Base-by-base conservation (phyloP, 2,888 invertebrate species). In the Cataglyphis altisquamis region DNA sequence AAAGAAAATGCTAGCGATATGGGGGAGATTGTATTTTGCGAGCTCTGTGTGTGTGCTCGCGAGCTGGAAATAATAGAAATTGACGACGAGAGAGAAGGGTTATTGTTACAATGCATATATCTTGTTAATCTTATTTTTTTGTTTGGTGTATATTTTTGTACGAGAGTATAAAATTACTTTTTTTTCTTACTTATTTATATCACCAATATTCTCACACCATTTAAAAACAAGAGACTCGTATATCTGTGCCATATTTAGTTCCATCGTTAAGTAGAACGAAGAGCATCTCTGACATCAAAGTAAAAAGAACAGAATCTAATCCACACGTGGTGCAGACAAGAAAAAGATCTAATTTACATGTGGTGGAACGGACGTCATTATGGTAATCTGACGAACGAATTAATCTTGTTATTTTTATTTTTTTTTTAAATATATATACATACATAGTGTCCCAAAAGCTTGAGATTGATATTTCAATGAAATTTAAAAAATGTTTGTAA, bases 341-440 rank as follows among this genome's bases (percentile, higher is more conserved):
- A 84, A 72, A 73, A 52, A 64, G 84, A 83, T 45, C 57, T 67
- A 73, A 85, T 82, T 29, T 78, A 64, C 83, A 84, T 82, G 75
- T 80, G 77, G 80, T 55, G 57, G 55, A 25, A 80, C 68, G 39
- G 29, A n/a, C 83, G 84, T 84, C 89, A 78, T 86, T 86, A 70
- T 80, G 84, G 75, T 41, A 77, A 78, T 73, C 77, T 86, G 87
- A 78, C 84, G 64, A 86, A 89, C 88, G 85, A 90, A 91, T 92
- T 90, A 91, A 90, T 90, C 88, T 88, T 87, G 84, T 90, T 89
- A 89, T 85, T 89, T 88, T 87, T 73, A 41, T 70, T 74, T 81
- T 63, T 45, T 64, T 75, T 74, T 21, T 39, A 39, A 9, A 39
- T 10, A 39, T 39, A 39, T 39, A 15, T 18, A 18, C 2, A 18